Conservation (phyloP, 2,113 vertebrate species). For the Larimichthys polyactis region DNA sequence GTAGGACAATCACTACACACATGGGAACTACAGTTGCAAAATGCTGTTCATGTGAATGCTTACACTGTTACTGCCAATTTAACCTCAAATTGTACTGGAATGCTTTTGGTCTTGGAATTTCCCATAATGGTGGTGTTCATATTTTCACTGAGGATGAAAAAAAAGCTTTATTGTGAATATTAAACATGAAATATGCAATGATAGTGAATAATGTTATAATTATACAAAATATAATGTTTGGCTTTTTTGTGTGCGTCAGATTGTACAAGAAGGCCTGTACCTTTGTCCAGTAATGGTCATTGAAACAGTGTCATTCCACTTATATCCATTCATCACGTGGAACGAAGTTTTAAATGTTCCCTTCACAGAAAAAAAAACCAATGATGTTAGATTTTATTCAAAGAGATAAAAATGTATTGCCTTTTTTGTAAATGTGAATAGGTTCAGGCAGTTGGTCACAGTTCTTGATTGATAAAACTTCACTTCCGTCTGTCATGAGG, state of each 20-base stretch:
- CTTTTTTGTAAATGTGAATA: not conserved
- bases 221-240: not conserved
- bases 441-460: not conserved
- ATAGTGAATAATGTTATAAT: not conserved
- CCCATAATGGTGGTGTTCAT: constrained; percentile 43
- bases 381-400: not conserved
- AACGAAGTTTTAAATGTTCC: constrained; percentile 70
- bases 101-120: constrained; percentile 38
- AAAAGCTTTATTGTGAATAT: not conserved
- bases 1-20: not conserved
- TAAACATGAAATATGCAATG: not conserved
- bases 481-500: not conserved
- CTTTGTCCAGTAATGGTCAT: constrained; percentile 75
- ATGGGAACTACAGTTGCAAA: not conserved
- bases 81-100: constrained; percentile 75
- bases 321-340: constrained; percentile 7
- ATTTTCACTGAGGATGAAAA: constrained; percentile 78
- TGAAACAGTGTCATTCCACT: constrained; percentile 71
- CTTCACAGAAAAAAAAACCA: constrained; percentile 44
- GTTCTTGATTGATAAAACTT: not conserved
- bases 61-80: constrained; percentile 74
- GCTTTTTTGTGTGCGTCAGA: not conserved
- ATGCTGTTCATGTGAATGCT: constrained; percentile 39
- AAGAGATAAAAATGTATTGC: not conserved
- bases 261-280: constrained; percentile 42